These are phyloP conservation scores for Clinocottus analis DNA, from an alignment of 2,113 vertebrate genomes.

Conservation along the genomic window DNA sequence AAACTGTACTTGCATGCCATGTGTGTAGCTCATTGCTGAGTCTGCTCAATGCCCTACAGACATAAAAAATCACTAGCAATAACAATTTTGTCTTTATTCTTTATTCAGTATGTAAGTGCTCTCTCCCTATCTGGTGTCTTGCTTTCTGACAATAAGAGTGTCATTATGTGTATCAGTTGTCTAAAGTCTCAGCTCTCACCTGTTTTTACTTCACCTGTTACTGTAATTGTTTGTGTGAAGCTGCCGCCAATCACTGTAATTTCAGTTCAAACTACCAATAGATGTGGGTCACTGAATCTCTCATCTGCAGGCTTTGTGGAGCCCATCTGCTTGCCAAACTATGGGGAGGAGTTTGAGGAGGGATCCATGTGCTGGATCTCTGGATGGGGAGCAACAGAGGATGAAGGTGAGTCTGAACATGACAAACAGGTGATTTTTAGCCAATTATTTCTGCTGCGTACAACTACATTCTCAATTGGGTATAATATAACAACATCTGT, in stretches of 20 bases:
- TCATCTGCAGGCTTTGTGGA: slow-evolving; percentile 69
- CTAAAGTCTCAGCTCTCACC: background rate
- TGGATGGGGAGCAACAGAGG: slow-evolving; percentile 82
- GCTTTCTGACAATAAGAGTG: background rate
- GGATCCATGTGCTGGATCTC: slow-evolving; percentile 85
- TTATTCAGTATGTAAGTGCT: background rate
- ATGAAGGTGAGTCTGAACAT: slow-evolving; percentile 71
- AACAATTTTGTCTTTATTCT: too few species aligned
- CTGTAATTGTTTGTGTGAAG: background rate
- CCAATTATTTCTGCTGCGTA: background rate
- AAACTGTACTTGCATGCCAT: too few species aligned
- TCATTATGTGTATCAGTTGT: background rate
- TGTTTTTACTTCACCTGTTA: background rate
- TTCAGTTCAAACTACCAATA: background rate
- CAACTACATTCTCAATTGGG: too few species aligned
- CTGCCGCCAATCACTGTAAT: background rate
- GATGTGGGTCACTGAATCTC: background rate
- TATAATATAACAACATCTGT: background rate
- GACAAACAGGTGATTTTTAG: background rate
- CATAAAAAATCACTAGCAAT: background rate
- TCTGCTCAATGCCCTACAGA: background rate
- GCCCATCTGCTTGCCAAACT: slow-evolving; percentile 84
- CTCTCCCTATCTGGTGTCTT: background rate
- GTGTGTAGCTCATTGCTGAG: too few species aligned
- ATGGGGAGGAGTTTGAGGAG: slow-evolving; percentile 76